These are phyloP conservation scores for Callinectes sapidus DNA, from an alignment of 2,888 invertebrate species.

Conservation along the genomic window DNA sequence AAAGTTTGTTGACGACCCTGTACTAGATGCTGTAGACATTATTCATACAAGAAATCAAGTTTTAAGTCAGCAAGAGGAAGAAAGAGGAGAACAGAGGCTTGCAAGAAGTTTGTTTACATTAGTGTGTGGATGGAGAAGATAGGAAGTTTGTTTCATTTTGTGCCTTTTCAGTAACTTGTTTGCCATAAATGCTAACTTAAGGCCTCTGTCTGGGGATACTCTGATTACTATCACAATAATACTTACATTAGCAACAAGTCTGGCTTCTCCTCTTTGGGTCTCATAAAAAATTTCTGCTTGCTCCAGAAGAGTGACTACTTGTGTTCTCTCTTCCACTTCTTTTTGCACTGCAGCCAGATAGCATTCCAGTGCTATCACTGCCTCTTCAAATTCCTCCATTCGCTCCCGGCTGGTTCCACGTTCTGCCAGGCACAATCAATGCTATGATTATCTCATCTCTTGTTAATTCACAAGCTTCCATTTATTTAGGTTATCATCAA, in stretches of 20 bases:
- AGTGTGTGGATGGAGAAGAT: too few relatives aligned
- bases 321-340: conserved; percentile 88
- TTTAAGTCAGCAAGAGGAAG: too few relatives aligned
- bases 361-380: conserved; percentile 85
- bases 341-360: conserved; percentile 88
- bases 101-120: too few relatives aligned
- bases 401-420: conserved; percentile 69
- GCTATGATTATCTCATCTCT: neutral
- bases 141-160: too few relatives aligned
- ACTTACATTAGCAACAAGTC: conserved; percentile 95
- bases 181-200: too few relatives aligned
- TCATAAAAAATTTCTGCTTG: conserved; percentile 91
- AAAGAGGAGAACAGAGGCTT: too few relatives aligned
- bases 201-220: neutral
- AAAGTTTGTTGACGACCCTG: too few relatives aligned
- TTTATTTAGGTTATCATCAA: neutral
- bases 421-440: conserved; percentile 46
- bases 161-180: too few relatives aligned
- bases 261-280: conserved; percentile 93
- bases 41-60: too few relatives aligned
- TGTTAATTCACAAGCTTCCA: too few relatives aligned
- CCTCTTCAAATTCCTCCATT: conserved; percentile 85
- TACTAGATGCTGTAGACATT: too few relatives aligned
- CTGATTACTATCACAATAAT: neutral
- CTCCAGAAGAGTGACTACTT: conserved; percentile 85